These are phyloP conservation scores for Hirtodrosophila trivittata DNA, from an alignment of 2,888 invertebrate species.

Conservation along the genomic window DNA sequence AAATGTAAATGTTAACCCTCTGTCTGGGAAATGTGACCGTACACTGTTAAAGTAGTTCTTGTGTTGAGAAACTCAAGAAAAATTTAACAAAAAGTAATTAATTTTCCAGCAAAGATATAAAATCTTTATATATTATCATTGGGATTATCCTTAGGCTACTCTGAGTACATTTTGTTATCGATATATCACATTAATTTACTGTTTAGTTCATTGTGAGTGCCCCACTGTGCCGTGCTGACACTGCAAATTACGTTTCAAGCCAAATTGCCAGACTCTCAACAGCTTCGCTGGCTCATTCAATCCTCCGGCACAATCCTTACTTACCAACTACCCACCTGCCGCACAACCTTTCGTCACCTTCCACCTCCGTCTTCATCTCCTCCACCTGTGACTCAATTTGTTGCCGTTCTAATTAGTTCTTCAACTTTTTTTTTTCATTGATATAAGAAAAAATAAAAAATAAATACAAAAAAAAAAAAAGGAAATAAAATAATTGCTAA, in stretches of 20 bases:
- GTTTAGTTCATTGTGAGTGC: neutral
- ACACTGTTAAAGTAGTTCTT: no score
- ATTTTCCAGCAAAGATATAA: no score
- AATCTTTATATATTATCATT: no score
- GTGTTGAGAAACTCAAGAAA: no score
- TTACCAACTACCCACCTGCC: neutral
- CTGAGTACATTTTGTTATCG: no score
- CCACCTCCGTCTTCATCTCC: no score
- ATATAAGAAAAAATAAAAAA: constrained; percentile 11
- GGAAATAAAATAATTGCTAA: constrained; percentile 11
- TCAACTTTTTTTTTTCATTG: constrained; percentile 53
- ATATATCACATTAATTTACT: neutral
- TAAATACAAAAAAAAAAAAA: constrained; percentile 1
- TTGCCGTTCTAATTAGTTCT: constrained; percentile 65
- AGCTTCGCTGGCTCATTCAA: constrained; percentile 2
- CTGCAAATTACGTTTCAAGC: constrained; percentile 36
- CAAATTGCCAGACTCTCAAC: constrained; percentile 16
- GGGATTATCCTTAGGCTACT: no score
- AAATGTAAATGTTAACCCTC: no score
- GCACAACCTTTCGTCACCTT: neutral
- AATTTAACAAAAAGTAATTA: no score
- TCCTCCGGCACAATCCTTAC: constrained; percentile 3
- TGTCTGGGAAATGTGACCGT: no score
- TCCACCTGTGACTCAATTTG: constrained; percentile 46
- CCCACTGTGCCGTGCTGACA: constrained; percentile 21